Evolutionary conservation across 2,888 invertebrate genomes (phyloP).

Genomic region (Fragum sueziense): DNA sequence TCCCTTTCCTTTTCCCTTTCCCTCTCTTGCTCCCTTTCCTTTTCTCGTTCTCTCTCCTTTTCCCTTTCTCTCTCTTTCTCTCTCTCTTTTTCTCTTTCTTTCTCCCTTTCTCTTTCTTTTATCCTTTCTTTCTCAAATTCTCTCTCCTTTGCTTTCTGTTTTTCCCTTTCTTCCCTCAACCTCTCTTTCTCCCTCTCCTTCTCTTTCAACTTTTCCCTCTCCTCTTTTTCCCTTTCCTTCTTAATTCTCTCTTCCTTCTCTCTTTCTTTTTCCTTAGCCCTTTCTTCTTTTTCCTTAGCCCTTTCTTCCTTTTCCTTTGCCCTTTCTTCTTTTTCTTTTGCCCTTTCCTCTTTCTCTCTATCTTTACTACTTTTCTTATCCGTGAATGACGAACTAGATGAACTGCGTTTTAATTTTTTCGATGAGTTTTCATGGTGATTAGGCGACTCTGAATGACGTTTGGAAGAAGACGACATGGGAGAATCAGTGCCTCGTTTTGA

Average conservation of each 20-base stretch:
- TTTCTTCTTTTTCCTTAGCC: slow-evolving; percentile 33
- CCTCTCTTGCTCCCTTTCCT: slow-evolving; percentile 34
- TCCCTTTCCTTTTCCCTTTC: slow-evolving; percentile 21
- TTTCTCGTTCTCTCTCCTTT: slow-evolving; percentile 28
- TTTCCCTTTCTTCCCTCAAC: slow-evolving; percentile 41
- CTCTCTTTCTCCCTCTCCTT: slow-evolving; percentile 48
- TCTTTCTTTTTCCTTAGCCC: slow-evolving; percentile 23
- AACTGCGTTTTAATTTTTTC: slow-evolving; percentile 47
- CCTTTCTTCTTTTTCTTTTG: slow-evolving; percentile 20
- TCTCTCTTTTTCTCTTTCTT: slow-evolving; percentile 27
- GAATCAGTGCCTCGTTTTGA: slow-evolving; percentile 45
- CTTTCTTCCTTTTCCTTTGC: slow-evolving; percentile 32
- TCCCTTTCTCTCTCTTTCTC: slow-evolving; percentile 36
- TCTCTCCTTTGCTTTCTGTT: slow-evolving; percentile 25
- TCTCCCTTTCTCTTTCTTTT: slow-evolving; percentile 26
- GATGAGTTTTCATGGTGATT: slow-evolving; percentile 44
- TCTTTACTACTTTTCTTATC: slow-evolving; percentile 34
- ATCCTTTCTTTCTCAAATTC: slow-evolving; percentile 30
- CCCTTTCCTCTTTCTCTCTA: slow-evolving; percentile 30
- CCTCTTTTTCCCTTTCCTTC: slow-evolving; percentile 18
- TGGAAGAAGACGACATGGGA: slow-evolving; percentile 39
- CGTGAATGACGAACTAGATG: slow-evolving; percentile 44
- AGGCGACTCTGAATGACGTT: slow-evolving; percentile 63
- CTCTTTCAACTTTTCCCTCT: slow-evolving; percentile 16
- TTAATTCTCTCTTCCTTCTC: slow-evolving; percentile 23